phyloP scores from a whole-genome alignment of 1,140 invertebrate species.

The Diuraphis noxia region DNA sequence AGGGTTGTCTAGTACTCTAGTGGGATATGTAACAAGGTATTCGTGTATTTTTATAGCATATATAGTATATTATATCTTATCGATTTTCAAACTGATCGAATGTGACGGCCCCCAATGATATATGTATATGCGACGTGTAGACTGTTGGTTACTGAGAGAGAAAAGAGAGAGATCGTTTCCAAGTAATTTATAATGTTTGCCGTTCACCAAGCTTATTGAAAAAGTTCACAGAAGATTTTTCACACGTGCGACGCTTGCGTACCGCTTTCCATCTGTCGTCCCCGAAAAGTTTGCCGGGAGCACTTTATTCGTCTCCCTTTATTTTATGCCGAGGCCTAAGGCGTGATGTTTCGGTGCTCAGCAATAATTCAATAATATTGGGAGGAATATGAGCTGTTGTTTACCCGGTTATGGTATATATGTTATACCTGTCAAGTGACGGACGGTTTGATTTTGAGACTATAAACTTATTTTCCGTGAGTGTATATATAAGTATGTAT shows the following conservation, averaged over 20 bases:
- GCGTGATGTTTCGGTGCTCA: background rate
- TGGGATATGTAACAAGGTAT: background rate
- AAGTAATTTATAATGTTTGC: background rate
- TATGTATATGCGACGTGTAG: background rate
- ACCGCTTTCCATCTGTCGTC: slow-evolving; percentile 8
- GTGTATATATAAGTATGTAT: background rate
- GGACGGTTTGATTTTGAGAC: background rate
- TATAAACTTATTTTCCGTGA: background rate
- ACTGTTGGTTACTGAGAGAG: background rate
- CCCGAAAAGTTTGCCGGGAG: background rate
- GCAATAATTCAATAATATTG: background rate
- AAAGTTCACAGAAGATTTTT: slow-evolving; percentile 34
- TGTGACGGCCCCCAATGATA: background rate
- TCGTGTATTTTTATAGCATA: background rate
- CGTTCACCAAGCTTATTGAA: slow-evolving; percentile 10
- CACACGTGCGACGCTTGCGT: background rate
- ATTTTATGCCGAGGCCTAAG: background rate
- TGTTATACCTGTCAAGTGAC: background rate
- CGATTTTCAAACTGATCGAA: background rate
- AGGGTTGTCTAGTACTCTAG: too few species aligned
- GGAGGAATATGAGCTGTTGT: background rate
- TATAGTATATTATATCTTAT: background rate
- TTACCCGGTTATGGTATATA: too few species aligned
- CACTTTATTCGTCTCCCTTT: background rate
- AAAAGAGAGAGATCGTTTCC: background rate